Conservation (phyloP, 2,113 vertebrate genomes). For the Thermophis baileyi region DNA sequence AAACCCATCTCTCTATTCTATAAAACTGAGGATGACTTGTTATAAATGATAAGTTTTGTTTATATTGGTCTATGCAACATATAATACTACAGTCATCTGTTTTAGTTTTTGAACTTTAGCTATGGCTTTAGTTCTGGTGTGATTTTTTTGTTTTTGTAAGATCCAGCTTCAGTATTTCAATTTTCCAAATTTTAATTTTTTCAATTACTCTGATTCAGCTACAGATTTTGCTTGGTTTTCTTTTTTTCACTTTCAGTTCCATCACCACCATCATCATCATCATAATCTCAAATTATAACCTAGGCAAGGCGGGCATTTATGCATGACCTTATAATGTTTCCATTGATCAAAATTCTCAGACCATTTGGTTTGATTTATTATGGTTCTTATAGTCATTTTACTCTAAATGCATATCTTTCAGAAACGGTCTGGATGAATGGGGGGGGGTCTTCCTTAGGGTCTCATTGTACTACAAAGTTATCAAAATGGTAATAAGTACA, state of each 20-base stretch:
- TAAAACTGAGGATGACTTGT: not conserved
- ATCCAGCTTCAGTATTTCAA: not conserved
- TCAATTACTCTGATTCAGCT: not conserved
- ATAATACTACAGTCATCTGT: not conserved
- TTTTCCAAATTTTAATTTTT: not conserved
- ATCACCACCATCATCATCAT: not conserved
- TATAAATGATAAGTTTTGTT: not conserved
- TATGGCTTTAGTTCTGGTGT: not conserved
- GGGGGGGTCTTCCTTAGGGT: not conserved
- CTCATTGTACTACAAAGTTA: not conserved
- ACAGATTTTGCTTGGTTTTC: accelerated
- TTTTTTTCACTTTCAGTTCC: not conserved
- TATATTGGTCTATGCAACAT: not conserved
- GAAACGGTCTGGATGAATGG: not conserved
- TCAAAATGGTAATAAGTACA: not conserved
- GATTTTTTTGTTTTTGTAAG: not conserved
- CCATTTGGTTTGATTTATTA: not conserved
- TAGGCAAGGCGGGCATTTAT: not conserved
- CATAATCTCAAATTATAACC: not conserved
- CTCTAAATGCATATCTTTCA: not conserved
- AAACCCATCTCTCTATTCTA: not conserved
- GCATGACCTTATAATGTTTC: not conserved
- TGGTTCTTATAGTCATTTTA: not conserved
- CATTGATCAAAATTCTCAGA: not conserved
- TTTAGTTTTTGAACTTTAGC: not conserved